phyloP scores from a whole-genome alignment of 2,113 vertebrate genomes.

The Rhinichthys klamathensis region DNA sequence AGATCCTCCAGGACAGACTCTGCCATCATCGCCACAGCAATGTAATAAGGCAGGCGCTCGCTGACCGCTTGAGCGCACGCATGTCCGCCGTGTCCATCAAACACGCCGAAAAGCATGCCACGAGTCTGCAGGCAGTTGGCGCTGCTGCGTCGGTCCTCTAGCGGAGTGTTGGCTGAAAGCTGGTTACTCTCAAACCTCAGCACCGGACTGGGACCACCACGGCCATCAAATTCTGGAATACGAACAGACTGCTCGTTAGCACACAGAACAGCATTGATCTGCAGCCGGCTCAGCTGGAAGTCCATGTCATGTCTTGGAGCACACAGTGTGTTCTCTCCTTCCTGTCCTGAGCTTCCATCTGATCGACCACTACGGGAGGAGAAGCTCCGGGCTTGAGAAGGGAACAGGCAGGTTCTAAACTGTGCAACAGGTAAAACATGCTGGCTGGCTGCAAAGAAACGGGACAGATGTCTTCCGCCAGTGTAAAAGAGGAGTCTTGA shows the following conservation, averaged over 20 bases:
- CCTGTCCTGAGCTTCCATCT: constrained; percentile 12
- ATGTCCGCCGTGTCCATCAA: constrained; percentile 91
- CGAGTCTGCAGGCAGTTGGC: constrained; percentile 87
- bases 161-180: constrained; percentile 87
- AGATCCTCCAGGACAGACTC: constrained; percentile 84
- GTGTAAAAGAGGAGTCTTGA: constrained; percentile 64
- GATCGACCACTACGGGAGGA: constrained; percentile 58
- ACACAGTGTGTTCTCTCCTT: constrained; percentile 46
- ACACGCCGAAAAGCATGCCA: constrained; percentile 93
- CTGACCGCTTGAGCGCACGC: constrained; percentile 92
- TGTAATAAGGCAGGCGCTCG: constrained; percentile 88
- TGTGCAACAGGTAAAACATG: constrained; percentile 10
- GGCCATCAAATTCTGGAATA: constrained; percentile 73
- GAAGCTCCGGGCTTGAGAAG: constrained; percentile 29
- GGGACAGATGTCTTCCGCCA: constrained; percentile 35
- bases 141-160: constrained; percentile 87
- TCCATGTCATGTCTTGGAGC: constrained; percentile 78
- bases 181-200: constrained; percentile 91
- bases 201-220: constrained; percentile 76
- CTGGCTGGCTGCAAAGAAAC: neutral
- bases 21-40: constrained; percentile 88
- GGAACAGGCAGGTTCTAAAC: neutral
- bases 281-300: constrained; percentile 80
- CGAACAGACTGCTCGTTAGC: constrained; percentile 82
- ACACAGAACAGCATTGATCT: constrained; percentile 83